phyloP scores from a whole-genome alignment of 37 sponge, comb jelly and placozoan genomes.

The Ephydatia muelleri region DNA sequence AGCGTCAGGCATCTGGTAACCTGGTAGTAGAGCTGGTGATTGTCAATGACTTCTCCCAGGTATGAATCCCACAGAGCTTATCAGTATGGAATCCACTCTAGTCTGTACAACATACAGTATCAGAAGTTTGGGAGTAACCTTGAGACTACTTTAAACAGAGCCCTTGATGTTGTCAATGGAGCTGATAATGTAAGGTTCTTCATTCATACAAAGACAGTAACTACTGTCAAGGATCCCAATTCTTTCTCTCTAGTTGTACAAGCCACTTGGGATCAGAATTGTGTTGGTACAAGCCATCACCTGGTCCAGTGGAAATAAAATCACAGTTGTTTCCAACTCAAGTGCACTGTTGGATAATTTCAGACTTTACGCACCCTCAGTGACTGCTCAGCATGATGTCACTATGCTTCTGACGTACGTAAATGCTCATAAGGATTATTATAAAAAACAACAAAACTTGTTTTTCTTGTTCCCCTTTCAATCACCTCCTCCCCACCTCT shows the following conservation, averaged over 20 bases:
- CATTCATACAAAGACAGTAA: background rate
- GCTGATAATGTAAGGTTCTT: constrained; percentile 21
- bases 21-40: constrained; percentile 58
- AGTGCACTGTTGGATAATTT: constrained; percentile 34
- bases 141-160: constrained; percentile 24
- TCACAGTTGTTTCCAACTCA: constrained; percentile 19
- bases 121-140: constrained; percentile 18
- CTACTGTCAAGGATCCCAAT: background rate
- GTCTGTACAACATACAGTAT: constrained; percentile 23
- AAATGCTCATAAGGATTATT: too few relatives aligned
- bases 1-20: constrained; percentile 38
- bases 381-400: constrained; percentile 40
- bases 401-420: constrained; percentile 68
- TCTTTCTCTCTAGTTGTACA: constrained; percentile 30
- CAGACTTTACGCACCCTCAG: background rate
- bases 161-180: constrained; percentile 27
- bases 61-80: background rate
- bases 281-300: constrained; percentile 57
- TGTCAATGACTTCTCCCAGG: constrained; percentile 56
- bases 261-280: constrained; percentile 40
- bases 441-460: too few relatives aligned
- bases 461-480: too few relatives aligned
- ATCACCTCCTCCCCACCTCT: background rate
- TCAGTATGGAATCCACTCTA: too few relatives aligned
- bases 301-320: constrained; percentile 55